Conservation (phyloP, 1,140 invertebrate species). For the Camponotus floridanus region DNA sequence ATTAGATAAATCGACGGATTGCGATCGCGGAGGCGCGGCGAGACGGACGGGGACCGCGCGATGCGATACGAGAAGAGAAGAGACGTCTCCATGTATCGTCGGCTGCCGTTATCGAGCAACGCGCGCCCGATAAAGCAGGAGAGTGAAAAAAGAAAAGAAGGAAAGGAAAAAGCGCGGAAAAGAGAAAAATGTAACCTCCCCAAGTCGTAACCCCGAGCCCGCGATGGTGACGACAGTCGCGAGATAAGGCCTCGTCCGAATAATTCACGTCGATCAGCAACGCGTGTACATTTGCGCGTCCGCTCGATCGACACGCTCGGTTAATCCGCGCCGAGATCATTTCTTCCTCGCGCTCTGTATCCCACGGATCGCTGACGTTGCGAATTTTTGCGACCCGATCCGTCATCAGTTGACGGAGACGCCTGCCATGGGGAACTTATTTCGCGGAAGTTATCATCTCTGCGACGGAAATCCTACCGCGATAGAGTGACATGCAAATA, state of each 20-base stretch:
- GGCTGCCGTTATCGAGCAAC: constrained; percentile 2
- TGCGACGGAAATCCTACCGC: constrained; percentile 32
- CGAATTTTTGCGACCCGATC: constrained; percentile 42
- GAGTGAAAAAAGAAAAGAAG: constrained; percentile 47
- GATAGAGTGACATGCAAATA: not conserved
- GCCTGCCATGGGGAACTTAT: not conserved
- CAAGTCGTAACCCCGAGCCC: constrained; percentile 66
- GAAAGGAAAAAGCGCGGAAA: constrained; percentile 19
- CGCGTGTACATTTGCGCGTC: constrained; percentile 28
- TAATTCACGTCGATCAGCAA: constrained; percentile 27
- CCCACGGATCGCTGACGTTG: constrained; percentile 25
- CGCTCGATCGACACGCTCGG: not conserved
- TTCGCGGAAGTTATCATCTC: constrained; percentile 38
- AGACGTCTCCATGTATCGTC: constrained; percentile 13
- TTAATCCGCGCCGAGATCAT: constrained; percentile 41
- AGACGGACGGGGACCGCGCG: not conserved
- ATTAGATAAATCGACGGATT: constrained; percentile 56
- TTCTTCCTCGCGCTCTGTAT: not conserved
- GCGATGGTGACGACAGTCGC: constrained; percentile 64
- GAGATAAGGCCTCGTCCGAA: constrained; percentile 59
- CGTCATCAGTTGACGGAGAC: not conserved
- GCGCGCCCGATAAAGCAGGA: constrained; percentile 62
- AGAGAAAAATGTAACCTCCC: constrained; percentile 72
- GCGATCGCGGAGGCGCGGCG: not conserved
- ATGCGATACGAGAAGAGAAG: not conserved